phyloP scores from a whole-genome alignment of 2,888 invertebrate species.

The Steinernema hermaphroditum region DNA sequence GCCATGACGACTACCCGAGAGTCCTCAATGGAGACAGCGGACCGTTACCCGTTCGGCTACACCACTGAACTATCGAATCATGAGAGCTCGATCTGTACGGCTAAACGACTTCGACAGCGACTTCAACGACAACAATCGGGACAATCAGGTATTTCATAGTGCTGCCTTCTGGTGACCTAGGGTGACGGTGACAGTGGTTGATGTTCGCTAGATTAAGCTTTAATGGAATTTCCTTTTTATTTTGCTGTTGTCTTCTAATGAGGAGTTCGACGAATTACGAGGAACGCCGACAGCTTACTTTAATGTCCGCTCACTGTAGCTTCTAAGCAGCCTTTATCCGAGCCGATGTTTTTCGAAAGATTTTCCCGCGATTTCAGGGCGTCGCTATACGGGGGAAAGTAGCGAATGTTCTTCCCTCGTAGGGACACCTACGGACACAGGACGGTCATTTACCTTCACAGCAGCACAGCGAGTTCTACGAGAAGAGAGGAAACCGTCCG shows the following conservation, averaged over 20 bases:
- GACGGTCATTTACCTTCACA: conserved; percentile 54
- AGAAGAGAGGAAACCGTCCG: conserved; percentile 65
- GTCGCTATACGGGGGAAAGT: conserved; percentile 63
- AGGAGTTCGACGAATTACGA: not conserved
- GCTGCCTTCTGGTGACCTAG: too few species aligned
- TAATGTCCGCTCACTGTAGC: conserved; percentile 28
- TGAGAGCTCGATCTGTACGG: conserved; percentile 64
- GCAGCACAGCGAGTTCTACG: conserved; percentile 58
- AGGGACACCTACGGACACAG: conserved; percentile 65
- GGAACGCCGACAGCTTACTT: not conserved
- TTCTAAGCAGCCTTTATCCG: not conserved
- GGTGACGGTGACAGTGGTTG: too few species aligned
- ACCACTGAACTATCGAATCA: conserved; percentile 59
- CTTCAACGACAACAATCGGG: conserved; percentile 64
- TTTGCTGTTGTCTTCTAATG: not conserved
- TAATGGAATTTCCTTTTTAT: conserved; percentile 1
- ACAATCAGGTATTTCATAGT: conserved; percentile 50
- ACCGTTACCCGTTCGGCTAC: conserved; percentile 65
- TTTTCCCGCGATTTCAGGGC: conserved; percentile 44
- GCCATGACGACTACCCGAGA: conserved; percentile 59
- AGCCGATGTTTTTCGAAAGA: not conserved
- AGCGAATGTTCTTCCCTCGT: conserved; percentile 64
- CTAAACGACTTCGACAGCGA: conserved; percentile 62
- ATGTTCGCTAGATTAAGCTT: not conserved
- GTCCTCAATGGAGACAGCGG: conserved; percentile 58